Percentiles rank a stretch among this genome's conserved stretches.
These are phyloP conservation scores for Peromyscus aztecus DNA, from an alignment of 2,797 vertebrate genomes.

Conservation along the genomic window DNA sequence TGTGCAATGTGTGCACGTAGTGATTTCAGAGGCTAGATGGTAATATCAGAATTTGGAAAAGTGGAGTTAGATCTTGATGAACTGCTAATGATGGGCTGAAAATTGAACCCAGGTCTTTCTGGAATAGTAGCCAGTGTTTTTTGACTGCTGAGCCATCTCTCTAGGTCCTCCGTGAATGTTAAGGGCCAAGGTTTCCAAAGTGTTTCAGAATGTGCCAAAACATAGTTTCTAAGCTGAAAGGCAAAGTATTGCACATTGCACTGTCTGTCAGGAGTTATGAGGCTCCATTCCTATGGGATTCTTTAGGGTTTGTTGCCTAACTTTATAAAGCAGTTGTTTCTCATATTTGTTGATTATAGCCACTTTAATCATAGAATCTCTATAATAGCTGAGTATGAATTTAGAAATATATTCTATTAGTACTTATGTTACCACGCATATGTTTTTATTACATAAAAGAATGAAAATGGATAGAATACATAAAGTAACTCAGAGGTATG, in stretches of 20 bases:
- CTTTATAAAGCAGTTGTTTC: background rate
- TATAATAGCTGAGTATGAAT: background rate
- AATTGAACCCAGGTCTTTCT: background rate
- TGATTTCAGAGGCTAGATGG: background rate
- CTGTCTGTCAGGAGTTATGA: background rate
- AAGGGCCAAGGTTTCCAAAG: background rate
- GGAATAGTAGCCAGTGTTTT: background rate
- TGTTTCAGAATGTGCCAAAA: background rate
- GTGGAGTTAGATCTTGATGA: background rate
- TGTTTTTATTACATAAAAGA: background rate
- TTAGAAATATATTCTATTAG: background rate
- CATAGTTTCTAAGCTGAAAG: background rate
- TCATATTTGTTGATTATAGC: background rate
- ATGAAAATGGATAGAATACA: background rate
- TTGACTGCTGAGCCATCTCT: background rate
- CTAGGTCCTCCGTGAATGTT: background rate
- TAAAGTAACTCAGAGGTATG: background rate
- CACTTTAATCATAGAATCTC: background rate
- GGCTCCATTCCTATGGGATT: background rate
- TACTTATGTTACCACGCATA: background rate
- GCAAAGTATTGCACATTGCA: background rate
- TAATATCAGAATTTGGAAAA: background rate
- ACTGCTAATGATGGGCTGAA: background rate
- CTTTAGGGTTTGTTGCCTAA: background rate
- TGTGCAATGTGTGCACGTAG: too few species aligned